A percentile compares a stretch with the other conserved stretches of the same genome.
These are phyloP conservation scores for Thalassoma bifasciatum DNA, from an alignment of 2,113 vertebrate species.

Conservation along the genomic window DNA sequence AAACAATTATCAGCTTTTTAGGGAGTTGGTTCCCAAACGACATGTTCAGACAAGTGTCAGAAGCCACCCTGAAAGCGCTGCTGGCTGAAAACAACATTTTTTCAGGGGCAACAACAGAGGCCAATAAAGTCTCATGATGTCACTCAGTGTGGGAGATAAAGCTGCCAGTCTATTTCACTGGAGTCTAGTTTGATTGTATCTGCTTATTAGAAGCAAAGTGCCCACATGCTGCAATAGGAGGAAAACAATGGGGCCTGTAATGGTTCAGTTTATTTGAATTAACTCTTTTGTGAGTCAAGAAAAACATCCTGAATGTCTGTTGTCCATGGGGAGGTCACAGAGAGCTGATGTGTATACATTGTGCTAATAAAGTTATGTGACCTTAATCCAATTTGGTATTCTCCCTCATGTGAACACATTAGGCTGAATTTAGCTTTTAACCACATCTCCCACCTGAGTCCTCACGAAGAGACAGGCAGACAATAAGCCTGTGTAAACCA, in stretches of 20 bases:
- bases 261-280: neutral
- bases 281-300: neutral
- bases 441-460: conserved; percentile 45
- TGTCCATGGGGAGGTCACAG: conserved; percentile 33
- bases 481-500: conserved; percentile 68
- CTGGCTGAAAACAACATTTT: neutral
- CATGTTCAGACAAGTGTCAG: conserved; percentile 65
- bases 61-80: conserved; percentile 53
- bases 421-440: conserved; percentile 36
- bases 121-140: conserved; percentile 49
- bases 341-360: conserved; percentile 16
- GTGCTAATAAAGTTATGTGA: conserved; percentile 51
- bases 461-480: conserved; percentile 39
- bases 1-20: conserved; percentile 66
- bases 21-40: conserved; percentile 54
- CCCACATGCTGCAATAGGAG: conserved; percentile 14
- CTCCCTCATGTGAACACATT: conserved; percentile 55
- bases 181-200: conserved; percentile 25
- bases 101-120: conserved; percentile 13
- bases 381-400: conserved; percentile 51
- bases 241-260: neutral
- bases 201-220: conserved; percentile 30
- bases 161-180: neutral
- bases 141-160: conserved; percentile 29
- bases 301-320: conserved; percentile 20